A percentile compares a stretch with the other conserved stretches of the same genome.
phyloP scores from a whole-genome alignment of 2,888 invertebrate genomes.

The Leptopilina syphax region DNA sequence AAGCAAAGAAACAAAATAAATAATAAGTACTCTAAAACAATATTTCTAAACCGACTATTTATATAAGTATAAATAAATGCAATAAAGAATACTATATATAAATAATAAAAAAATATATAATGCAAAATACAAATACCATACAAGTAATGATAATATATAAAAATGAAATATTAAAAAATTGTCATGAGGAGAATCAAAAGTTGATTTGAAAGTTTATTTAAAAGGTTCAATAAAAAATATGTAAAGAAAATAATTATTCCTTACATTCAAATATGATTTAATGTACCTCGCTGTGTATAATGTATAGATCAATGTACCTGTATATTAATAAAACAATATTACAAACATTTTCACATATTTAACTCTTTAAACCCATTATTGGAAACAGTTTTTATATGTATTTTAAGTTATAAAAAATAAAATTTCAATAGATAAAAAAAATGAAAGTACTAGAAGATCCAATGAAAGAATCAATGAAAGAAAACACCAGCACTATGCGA shows the following conservation, averaged over 20 bases:
- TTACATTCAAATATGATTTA: conserved; percentile 31
- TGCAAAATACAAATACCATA: background rate
- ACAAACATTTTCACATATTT: background rate
- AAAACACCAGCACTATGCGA: too few relatives aligned
- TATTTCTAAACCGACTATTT: conserved; percentile 7
- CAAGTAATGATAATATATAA: background rate
- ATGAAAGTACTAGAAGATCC: too few relatives aligned
- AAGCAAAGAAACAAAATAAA: background rate
- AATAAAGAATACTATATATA: background rate
- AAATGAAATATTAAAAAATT: background rate
- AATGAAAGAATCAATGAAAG: too few relatives aligned
- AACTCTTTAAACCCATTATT: background rate
- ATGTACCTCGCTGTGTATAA: conserved; percentile 52
- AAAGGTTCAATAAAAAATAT: background rate
- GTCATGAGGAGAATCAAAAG: background rate
- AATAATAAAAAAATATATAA: background rate
- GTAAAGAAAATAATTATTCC: background rate
- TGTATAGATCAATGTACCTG: conserved; percentile 53
- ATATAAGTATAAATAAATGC: background rate
- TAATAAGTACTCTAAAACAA: background rate
- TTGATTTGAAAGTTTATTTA: background rate
- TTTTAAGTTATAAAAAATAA: too few relatives aligned
- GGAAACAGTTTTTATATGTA: too few relatives aligned
- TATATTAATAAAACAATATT: conserved; percentile 30
- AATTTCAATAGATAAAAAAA: too few relatives aligned